These are phyloP conservation scores for Eretmochelys imbricata DNA, from an alignment of 2,113 vertebrate species.

Conservation along the genomic window DNA sequence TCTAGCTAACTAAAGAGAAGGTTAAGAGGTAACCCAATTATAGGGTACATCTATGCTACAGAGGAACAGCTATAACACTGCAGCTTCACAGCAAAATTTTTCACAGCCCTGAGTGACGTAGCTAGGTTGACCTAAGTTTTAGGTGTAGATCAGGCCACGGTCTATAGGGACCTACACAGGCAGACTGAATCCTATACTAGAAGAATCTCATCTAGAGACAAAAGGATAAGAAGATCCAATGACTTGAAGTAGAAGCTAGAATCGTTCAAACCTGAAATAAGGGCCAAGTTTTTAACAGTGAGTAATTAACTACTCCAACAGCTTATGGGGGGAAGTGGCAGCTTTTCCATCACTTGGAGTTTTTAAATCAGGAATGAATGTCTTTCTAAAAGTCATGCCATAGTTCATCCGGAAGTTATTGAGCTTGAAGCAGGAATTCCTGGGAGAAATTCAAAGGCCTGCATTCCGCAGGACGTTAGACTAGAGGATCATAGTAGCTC, in stretches of 20 bases:
- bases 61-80: background rate
- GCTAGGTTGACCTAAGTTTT: background rate
- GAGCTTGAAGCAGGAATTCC: background rate
- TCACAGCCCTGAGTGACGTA: background rate
- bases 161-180: background rate
- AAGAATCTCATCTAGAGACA: background rate
- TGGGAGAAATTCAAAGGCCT: background rate
- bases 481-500: background rate
- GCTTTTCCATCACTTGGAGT: background rate
- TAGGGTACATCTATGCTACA: background rate
- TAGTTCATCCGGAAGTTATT: background rate
- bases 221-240: background rate
- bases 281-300: background rate
- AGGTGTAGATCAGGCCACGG: background rate
- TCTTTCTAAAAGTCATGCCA: background rate
- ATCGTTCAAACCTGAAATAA: constrained; percentile 18
- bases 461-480: background rate
- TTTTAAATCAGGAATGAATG: background rate
- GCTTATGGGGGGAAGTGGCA: background rate
- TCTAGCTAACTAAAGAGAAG: background rate
- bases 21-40: background rate
- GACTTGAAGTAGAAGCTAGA: background rate
- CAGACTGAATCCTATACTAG: background rate
- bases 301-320: background rate
- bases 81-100: background rate